Evolutionary conservation across 2,113 vertebrate species (phyloP), one percentile per base, ranked within the genome.

Genomic region (Apaloderma vittatum): DNA sequence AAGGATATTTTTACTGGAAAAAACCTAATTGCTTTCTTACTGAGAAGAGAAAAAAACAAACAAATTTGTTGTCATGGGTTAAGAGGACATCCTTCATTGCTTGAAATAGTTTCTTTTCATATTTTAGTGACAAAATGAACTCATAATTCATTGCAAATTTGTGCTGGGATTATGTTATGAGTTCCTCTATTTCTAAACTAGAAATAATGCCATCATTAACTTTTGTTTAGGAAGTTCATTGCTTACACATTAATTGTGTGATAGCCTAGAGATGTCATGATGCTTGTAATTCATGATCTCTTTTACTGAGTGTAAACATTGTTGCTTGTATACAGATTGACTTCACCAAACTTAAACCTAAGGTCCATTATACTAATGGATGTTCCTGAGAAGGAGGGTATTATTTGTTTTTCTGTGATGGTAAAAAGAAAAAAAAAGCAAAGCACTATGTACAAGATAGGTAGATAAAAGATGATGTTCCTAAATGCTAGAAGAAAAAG

Each of bases 1-100:
- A 96, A 97, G 97, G 98, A 98, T 99, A 98, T 99, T 98, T 99
- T 99, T 99, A 99, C 98, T 98, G 98, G 97, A 96, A 97, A 97
- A 98, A 95, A 93, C 30, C 97, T 98, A 99, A 99, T 99, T 99
- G 97, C 98, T 97, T 98, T 97, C 97, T 99, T 98, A 98, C 97
- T 98, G 97, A 98, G 97, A 97, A 97, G 97, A 95, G 94, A 95
- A 97, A 97, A 98, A 98, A 94, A n/a, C 95, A 98, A 98, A 98
- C 94, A 97, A 94, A 97, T 97, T 98, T 97, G 97, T 97, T 98
- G 94, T 98, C 26, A 29, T 85, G 82, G 97, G 96, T 98, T 98
- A 98, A 98, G 95, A 97, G 97, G 97, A 98, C 95, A 94, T 96
- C 95, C 94, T 96, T 97, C 94, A 2, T 97, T 98, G 90, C 94